Evolutionary conservation across 2,888 invertebrate genomes (phyloP), one percentile per base, ranked within the genome.

Genomic region (Atethmia centrago): DNA sequence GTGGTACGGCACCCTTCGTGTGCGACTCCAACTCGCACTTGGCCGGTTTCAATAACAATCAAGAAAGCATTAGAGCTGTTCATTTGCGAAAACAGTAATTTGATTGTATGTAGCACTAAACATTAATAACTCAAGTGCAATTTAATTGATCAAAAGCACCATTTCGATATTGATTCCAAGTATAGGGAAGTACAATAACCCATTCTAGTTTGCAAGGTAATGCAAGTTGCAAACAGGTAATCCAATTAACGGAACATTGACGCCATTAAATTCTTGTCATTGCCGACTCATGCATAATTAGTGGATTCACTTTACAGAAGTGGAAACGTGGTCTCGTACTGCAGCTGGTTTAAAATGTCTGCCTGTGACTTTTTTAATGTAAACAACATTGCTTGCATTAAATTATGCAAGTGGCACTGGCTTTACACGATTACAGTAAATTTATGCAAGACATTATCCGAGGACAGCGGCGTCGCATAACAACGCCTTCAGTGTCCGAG

Each of bases 391-490:
- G 92, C 90, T 92, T 92, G 92, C 92, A 92, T 92, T 93, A 94
- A 92, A 93, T 93, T 94, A 94, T 93, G 92, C 93, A 91, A 93
- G 93, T 93, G 92, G 92, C 93, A 92, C 92, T 94, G 92, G 93
- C 91, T 94, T 94, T 92, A 93, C 92, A 90, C 93, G 95, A 94
- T 95, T 94, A 95, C 89, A 93, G 92, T 92, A 92, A 96, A 95
- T 95, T 95, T 95, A 96, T 96, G 95, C 95, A 94, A 95, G 95
- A 94, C 94, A 94, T 96, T 95, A 95, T 94, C 93, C 93, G 91
- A 94, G 94, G 94, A 94, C 93, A 93, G 92, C 91, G 91, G 91
- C 92, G 93, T 93, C 92, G 95, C 94, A 95, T 95, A 95, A 95
- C 94, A 94, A 93, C 95, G 95, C 94, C 94, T 94, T 93, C 93